Base-by-base conservation (phyloP, 2,888 invertebrate genomes). In the Syrista parreyssii region DNA sequence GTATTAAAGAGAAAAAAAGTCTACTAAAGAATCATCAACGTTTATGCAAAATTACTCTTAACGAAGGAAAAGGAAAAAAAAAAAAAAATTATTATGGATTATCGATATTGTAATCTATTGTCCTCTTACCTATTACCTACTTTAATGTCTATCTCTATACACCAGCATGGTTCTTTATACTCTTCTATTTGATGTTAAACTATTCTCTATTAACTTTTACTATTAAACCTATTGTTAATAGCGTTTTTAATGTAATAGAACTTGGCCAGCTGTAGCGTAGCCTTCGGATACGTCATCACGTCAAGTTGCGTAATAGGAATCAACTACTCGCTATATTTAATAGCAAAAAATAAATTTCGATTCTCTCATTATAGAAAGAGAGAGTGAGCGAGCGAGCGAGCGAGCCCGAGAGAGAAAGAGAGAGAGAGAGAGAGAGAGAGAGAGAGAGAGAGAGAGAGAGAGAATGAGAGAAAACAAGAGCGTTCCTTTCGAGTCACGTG, bases 101-200 rank as follows among this genome's bases (percentile, higher is more conserved):
- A 88, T 89, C 86, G 85, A 87, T 89, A 89, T 88, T 85, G 86
- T 90, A 91, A 90, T 88, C 87, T 90, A 89, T 89, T 84, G 86
- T 88, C 90, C 89, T 89, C 88, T 88, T 87, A 89, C 84, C 88
- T 89, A 89, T 88, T 88, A 89, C 84, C 88, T 87, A 90, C 87
- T 89, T 90, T 89, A 90, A 90, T 90, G 89, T 89, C 89, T 88
- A 89, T 89, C 89, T 89, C 88, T 89, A 86, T 88, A 89, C 86
- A 86, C 86, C 87, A 87, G 88, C 89, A 91, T 90, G 88, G 87
- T 88, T 89, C 89, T 88, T 89, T 88, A 88, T 87, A 90, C 88
- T 89, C 88, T 89, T 89, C 88, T 89, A 89, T 89, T 91, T 84
- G 88, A 90, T 90, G 89, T 89, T 88, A 89, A 84, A 84, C 87